Percentiles rank a stretch among this genome's conserved stretches.
Conservation (phyloP, 2,888 invertebrate species). For the Pristionchus maxplancki region DNA sequence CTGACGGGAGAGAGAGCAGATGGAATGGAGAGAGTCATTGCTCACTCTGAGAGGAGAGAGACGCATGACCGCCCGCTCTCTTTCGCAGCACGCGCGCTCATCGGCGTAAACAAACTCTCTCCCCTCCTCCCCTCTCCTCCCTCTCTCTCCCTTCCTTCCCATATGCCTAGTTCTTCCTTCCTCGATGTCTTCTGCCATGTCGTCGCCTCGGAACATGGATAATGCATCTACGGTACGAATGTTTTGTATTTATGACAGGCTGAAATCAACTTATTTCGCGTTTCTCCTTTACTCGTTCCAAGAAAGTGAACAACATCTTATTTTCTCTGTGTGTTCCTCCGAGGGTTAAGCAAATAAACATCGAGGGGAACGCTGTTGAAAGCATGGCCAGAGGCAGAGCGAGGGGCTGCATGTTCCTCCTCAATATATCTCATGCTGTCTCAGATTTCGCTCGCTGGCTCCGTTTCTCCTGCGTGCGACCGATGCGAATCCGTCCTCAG, state of each 20-base stretch:
- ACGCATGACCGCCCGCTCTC: not conserved
- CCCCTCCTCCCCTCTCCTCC: not conserved
- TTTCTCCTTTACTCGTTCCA: too few species aligned
- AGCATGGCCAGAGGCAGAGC: too few species aligned
- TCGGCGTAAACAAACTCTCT: not conserved
- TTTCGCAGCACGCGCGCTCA: not conserved
- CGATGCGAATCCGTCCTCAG: not conserved
- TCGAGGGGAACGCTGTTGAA: too few species aligned
- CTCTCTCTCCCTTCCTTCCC: not conserved
- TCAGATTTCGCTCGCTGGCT: not conserved
- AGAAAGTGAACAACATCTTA: too few species aligned
- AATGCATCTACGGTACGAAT: not conserved
- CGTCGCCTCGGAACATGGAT: not conserved
- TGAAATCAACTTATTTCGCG: too few species aligned
- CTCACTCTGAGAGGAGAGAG: not conserved
- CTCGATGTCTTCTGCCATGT: not conserved
- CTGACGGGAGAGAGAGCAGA: not conserved
- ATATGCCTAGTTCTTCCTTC: not conserved
- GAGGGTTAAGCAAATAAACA: too few species aligned
- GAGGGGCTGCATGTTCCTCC: too few species aligned
- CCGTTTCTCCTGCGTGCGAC: not conserved
- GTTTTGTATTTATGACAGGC: too few species aligned
- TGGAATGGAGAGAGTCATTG: not conserved
- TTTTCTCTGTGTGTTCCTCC: too few species aligned
- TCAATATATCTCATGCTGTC: not conserved